These are phyloP conservation scores for Teleogryllus occipitalis DNA, from an alignment of 1,140 invertebrate species.

Conservation along the genomic window DNA sequence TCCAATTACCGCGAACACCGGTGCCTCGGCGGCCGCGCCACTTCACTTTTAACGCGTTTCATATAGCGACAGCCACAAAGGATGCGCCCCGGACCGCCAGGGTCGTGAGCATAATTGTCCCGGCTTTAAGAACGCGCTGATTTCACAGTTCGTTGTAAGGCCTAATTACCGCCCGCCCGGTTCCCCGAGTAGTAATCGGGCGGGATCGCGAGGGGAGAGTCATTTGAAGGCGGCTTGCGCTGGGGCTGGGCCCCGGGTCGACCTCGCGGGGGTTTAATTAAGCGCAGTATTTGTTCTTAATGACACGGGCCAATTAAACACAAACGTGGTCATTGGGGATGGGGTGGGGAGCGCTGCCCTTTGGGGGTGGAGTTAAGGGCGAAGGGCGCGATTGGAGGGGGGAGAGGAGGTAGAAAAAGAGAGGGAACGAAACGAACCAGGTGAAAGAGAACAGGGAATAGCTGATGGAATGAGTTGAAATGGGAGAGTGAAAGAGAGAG, in stretches of 20 bases:
- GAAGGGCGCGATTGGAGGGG: no score
- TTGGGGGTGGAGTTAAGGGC: not conserved
- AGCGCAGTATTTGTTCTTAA: slow-evolving; percentile 4
- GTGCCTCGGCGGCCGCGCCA: not conserved
- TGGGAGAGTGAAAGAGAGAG: not conserved
- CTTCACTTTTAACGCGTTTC: not conserved
- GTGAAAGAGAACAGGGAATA: not conserved
- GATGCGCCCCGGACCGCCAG: not conserved
- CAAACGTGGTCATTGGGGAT: not conserved
- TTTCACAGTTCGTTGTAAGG: not conserved
- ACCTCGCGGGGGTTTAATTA: not conserved
- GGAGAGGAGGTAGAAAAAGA: not conserved
- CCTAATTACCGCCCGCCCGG: not conserved
- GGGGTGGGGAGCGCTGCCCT: not conserved
- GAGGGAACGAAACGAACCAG: not conserved
- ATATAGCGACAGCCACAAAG: not conserved
- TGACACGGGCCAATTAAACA: not conserved
- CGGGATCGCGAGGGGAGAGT: not conserved
- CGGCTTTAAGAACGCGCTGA: not conserved
- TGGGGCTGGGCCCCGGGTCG: not conserved
- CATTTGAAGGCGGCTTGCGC: not conserved
- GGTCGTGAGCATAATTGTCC: slow-evolving; percentile 3
- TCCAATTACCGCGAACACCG: no score
- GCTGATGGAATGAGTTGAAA: no score
- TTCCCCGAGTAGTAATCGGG: not conserved